A percentile compares a stretch with the other conserved stretches of the same genome.
Conservation (phyloP, 2,797 vertebrate species). For the Taeniopygia guttata region DNA sequence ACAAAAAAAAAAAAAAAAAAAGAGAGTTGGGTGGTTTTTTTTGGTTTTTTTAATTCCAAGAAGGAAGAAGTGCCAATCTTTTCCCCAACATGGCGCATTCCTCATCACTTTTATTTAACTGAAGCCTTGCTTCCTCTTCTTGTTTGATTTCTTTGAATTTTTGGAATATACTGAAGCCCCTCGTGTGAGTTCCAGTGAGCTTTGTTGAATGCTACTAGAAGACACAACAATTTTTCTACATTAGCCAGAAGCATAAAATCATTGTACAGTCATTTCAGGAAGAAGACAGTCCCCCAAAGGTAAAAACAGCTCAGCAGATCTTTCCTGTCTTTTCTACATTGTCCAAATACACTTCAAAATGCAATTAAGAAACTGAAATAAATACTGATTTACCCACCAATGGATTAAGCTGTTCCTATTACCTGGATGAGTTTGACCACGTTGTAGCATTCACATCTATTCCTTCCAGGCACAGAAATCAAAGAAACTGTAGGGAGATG, state of each 20-base stretch:
- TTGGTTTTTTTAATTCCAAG: neutral
- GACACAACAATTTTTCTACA: neutral
- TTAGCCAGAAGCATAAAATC: neutral
- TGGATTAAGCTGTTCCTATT: neutral
- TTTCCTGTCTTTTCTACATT: neutral
- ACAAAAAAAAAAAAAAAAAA: neutral
- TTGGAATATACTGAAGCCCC: neutral
- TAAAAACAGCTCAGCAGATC: neutral
- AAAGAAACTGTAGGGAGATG: neutral
- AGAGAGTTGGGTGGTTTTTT: too few species aligned
- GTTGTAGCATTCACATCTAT: neutral
- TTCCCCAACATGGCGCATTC: neutral
- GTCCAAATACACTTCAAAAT: neutral
- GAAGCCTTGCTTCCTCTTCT: neutral
- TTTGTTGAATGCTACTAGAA: neutral
- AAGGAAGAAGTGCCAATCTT: neutral
- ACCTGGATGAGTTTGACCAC: neutral
- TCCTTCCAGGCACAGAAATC: neutral
- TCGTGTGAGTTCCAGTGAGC: neutral
- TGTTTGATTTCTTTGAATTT: neutral
- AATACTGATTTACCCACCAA: neutral
- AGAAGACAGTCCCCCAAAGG: neutral
- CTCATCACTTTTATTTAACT: neutral
- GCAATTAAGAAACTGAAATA: neutral
- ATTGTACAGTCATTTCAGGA: neutral